A percentile compares a stretch with the other conserved stretches of the same genome.
Conservation (phyloP, 1,140 invertebrate species). For the Penaeus chinensis region DNA sequence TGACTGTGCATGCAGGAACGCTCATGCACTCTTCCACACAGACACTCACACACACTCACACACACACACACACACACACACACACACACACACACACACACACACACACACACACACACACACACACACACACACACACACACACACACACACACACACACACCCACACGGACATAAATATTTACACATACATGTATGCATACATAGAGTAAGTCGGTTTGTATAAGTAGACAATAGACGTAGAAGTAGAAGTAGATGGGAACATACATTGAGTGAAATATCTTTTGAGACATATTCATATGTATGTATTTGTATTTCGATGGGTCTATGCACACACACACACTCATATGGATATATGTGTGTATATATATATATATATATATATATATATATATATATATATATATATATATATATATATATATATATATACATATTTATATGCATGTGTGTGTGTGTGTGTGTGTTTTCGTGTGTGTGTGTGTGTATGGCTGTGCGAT, state of each 20-base stretch:
- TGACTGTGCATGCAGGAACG: background rate
- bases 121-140: background rate
- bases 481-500: too few relatives aligned
- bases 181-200: background rate
- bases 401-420: too few relatives aligned
- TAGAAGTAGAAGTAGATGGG: background rate
- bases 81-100: background rate
- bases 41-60: conserved; percentile 21
- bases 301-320: background rate
- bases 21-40: conserved; percentile 11
- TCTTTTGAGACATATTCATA: background rate
- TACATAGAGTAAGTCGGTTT: background rate
- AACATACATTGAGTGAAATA: background rate
- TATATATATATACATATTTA: too few relatives aligned
- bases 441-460: too few relatives aligned
- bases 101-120: background rate
- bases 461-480: too few relatives aligned
- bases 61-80: conserved; percentile 10
- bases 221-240: background rate
- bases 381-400: too few relatives aligned
- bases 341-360: too few relatives aligned
- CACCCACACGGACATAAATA: background rate
- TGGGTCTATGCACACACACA: too few relatives aligned
- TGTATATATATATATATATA: too few relatives aligned
- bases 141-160: too few relatives aligned